Conservation (phyloP, 2,113 vertebrate genomes). For the Ammodramus savannarum region DNA sequence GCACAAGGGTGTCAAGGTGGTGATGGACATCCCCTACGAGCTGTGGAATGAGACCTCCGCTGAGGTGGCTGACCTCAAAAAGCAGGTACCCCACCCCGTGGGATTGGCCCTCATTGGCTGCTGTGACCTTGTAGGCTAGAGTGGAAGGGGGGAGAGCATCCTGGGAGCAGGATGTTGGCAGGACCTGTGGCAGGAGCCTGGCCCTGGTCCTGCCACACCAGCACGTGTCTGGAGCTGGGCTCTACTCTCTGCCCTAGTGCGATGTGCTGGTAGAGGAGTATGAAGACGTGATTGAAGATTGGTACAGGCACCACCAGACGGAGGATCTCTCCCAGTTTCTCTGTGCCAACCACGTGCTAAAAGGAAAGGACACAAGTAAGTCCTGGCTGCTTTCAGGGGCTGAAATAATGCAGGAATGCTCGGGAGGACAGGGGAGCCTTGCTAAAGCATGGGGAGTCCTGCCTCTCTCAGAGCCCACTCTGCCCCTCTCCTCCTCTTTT, state of each 20-base stretch:
- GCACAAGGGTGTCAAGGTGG: constrained; percentile 95
- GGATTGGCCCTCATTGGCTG: rapidly evolving
- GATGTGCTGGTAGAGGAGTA: constrained; percentile 91
- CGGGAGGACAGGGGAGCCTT: rapidly evolving
- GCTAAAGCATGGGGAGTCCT: rapidly evolving
- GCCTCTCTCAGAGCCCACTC: neutral
- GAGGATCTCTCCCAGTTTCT: constrained; percentile 90
- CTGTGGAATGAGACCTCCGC: constrained; percentile 98
- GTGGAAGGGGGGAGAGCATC: neutral
- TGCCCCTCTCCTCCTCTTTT: neutral
- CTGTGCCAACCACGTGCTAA: constrained; percentile 90
- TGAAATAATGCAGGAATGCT: rapidly evolving
- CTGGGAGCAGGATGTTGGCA: neutral
- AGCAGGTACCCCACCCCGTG: constrained; percentile 76
- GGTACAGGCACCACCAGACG: constrained; percentile 91
- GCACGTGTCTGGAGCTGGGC: rapidly evolving
- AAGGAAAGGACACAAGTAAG: constrained; percentile 89
- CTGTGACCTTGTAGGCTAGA: rapidly evolving
- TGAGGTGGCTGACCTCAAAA: constrained; percentile 95
- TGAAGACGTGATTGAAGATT: constrained; percentile 95
- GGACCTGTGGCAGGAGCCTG: neutral
- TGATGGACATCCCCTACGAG: constrained; percentile 98
- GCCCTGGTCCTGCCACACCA: neutral
- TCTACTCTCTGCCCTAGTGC: constrained; percentile 71
- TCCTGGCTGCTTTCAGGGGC: neutral